These are phyloP conservation scores for Hemicrepidius hirtus DNA, from an alignment of 2,888 invertebrate genomes.

Conservation along the genomic window DNA sequence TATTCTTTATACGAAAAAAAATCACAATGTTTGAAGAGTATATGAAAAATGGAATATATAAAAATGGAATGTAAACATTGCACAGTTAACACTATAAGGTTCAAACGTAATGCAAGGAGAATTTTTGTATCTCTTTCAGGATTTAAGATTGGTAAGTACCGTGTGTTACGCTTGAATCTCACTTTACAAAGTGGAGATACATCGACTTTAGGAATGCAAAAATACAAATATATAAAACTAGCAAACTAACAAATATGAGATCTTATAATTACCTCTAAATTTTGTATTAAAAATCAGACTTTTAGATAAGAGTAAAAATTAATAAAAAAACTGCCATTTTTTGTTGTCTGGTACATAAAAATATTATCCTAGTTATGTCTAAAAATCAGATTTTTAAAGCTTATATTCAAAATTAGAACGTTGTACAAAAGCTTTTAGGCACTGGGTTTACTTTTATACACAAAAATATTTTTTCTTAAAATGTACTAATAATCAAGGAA, in stretches of 20 bases:
- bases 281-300: conserved; percentile 34
- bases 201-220: conserved; percentile 30
- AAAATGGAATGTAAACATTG: conserved; percentile 48
- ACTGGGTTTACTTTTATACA: conserved; percentile 43
- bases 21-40: conserved; percentile 55
- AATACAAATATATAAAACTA: conserved; percentile 45
- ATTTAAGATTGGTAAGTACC: no score
- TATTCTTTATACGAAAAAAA: conserved; percentile 50
- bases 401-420: conserved; percentile 31
- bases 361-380: no score
- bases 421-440: conserved; percentile 48
- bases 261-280: conserved; percentile 48
- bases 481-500: no score
- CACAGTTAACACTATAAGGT: conserved; percentile 41
- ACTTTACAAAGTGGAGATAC: conserved; percentile 9
- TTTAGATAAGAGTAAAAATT: conserved; percentile 1
- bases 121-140: not conserved
- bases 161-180: not conserved
- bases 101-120: not conserved
- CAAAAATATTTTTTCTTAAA: conserved; percentile 44
- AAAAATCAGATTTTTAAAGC: conserved; percentile 39
- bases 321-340: not conserved
- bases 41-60: conserved; percentile 53
- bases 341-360: not conserved
- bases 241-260: conserved; percentile 51